A percentile compares a stretch with the other conserved stretches of the same genome.
These are phyloP conservation scores for Ceratotherium simum DNA, from an alignment of 2,113 vertebrate genomes.

Conservation along the genomic window DNA sequence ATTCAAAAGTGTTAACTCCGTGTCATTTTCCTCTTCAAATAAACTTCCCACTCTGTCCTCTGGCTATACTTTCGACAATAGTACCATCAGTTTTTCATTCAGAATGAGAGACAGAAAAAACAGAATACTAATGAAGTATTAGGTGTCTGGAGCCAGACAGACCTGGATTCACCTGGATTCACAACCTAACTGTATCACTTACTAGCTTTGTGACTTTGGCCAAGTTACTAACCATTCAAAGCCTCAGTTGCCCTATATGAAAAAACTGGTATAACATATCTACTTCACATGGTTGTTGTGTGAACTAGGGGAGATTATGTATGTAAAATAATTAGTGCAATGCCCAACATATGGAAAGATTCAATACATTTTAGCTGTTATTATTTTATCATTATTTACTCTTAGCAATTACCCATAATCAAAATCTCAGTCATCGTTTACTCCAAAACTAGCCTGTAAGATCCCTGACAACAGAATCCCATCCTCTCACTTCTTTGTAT, in stretches of 20 bases:
- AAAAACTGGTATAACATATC: not conserved
- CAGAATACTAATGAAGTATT: conserved; percentile 9
- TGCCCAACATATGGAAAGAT: not conserved
- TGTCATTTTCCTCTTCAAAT: conserved; percentile 56
- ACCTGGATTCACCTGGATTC: not conserved
- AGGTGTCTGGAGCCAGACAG: not conserved
- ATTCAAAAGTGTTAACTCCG: conserved; percentile 50
- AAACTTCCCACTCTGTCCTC: conserved; percentile 6
- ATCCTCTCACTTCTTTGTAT: not conserved
- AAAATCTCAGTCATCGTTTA: conserved; percentile 18
- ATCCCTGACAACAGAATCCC: not conserved
- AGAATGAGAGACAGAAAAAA: conserved; percentile 31
- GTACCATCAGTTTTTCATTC: conserved; percentile 43
- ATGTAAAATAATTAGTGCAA: not conserved
- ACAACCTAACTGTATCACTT: not conserved
- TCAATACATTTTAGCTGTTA: not conserved
- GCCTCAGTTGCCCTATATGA: not conserved
- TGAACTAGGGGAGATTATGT: not conserved
- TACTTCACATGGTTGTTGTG: not conserved
- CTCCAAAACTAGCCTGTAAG: not conserved
- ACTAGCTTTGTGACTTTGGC: not conserved
- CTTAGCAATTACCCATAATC: not conserved
- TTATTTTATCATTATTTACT: not conserved
- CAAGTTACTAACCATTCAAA: conserved; percentile 5
- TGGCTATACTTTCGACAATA: conserved; percentile 15